phyloP scores from a whole-genome alignment of 2,113 vertebrate genomes.

The Macrotis lagotis region DNA sequence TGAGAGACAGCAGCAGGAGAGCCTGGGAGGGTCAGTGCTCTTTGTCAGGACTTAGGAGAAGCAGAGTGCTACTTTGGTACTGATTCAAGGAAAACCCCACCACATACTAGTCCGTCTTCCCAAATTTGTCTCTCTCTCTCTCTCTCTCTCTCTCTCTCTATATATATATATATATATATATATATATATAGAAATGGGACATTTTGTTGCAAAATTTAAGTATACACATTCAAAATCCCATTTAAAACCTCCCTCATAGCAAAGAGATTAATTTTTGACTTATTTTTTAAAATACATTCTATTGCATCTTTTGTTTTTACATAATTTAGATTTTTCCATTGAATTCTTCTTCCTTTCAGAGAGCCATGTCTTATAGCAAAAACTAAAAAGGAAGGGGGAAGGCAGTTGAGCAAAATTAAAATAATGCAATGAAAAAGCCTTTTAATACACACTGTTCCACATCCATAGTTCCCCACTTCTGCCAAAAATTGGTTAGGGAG shows the following conservation, averaged over 20 bases:
- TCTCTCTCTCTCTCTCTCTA: no score
- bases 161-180: no score
- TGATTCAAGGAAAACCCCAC: background rate
- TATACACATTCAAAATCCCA: background rate
- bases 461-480: background rate
- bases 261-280: background rate
- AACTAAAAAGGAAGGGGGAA: background rate
- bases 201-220: background rate
- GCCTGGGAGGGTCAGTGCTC: conserved; percentile 69
- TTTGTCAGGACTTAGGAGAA: conserved; percentile 27
- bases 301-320: background rate
- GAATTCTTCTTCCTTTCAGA: background rate
- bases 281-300: background rate
- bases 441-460: background rate
- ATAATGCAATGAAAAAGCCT: background rate
- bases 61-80: conserved; percentile 56
- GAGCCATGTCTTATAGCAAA: background rate
- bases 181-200: background rate
- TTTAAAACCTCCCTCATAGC: background rate
- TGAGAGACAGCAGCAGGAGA: conserved; percentile 71
- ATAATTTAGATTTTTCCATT: background rate
- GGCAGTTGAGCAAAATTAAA: background rate
- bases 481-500: background rate
- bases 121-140: no score
- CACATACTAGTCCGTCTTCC: background rate